Conservation (phyloP, 2,113 vertebrate species). For the Montifringilla adamsi region DNA sequence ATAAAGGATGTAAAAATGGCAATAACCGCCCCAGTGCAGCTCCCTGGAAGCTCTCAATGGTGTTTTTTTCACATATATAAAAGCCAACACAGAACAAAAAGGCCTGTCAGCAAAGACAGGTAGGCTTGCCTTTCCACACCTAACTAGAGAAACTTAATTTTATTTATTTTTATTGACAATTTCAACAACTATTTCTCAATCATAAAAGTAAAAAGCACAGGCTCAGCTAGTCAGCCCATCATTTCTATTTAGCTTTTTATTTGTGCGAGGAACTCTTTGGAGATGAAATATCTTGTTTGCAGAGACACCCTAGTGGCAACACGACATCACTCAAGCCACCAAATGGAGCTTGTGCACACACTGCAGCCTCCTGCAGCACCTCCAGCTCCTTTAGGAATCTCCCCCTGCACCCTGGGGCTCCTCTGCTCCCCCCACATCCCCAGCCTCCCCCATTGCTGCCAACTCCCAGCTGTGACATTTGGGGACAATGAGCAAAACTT, state of each 20-base stretch:
- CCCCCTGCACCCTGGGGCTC: neutral
- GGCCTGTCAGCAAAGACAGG: constrained; percentile 43
- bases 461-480: neutral
- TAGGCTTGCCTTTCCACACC: constrained; percentile 5
- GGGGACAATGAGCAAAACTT: neutral
- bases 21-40: neutral
- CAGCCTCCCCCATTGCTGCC: neutral
- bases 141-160: constrained; percentile 52
- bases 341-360: neutral
- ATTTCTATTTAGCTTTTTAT: constrained; percentile 63
- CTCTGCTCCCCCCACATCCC: neutral
- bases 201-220: constrained; percentile 65
- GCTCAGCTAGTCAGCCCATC: constrained; percentile 40
- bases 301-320: constrained; percentile 58
- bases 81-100: constrained; percentile 62
- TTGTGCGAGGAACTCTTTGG: constrained; percentile 43
- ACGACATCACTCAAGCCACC: constrained; percentile 41
- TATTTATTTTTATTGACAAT: constrained; percentile 73
- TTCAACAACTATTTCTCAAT: constrained; percentile 62
- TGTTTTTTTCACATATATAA: constrained; percentile 57
- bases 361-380: neutral
- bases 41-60: constrained; percentile 34
- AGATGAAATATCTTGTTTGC: constrained; percentile 53
- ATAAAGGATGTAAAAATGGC: constrained; percentile 40
- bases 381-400: neutral